A percentile compares a stretch with the other conserved stretches of the same genome.
phyloP scores from a whole-genome alignment of 2,797 vertebrate genomes.

The Pangasius sanitwongsei region DNA sequence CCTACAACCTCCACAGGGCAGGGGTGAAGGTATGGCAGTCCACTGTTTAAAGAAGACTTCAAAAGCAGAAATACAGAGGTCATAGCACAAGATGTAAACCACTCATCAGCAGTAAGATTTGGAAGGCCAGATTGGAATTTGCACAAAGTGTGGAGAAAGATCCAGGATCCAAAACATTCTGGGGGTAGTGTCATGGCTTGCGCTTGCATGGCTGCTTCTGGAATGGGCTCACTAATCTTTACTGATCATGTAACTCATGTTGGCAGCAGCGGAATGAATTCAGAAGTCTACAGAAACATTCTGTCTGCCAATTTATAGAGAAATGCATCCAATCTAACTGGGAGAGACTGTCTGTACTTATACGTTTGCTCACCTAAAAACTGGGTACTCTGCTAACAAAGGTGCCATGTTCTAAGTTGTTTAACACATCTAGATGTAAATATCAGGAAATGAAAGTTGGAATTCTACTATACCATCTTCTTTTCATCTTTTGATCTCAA shows the following conservation, averaged over 20 bases:
- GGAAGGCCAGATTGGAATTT: not conserved
- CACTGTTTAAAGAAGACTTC: not conserved
- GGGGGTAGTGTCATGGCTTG: not conserved
- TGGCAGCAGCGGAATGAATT: no score
- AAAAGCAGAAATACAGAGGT: not conserved
- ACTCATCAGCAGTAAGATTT: not conserved
- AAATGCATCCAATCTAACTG: not conserved
- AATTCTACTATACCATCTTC: not conserved
- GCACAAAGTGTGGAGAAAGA: not conserved
- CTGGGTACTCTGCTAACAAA: not conserved
- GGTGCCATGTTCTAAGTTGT: not conserved
- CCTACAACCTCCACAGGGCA: not conserved
- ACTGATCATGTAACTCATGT: no score
- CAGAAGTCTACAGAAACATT: no score
- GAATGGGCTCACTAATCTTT: not conserved
- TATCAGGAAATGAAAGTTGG: not conserved
- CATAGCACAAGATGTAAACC: not conserved
- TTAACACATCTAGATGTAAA: not conserved
- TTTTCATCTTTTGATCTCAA: not conserved
- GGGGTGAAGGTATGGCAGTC: not conserved
- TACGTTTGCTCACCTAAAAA: not conserved
- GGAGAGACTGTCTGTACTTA: not conserved
- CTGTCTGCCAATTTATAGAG: not conserved
- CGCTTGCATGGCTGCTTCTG: not conserved
- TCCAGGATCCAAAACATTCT: not conserved